These are phyloP conservation scores for Battus philenor DNA, from an alignment of 1,140 invertebrate species.

Conservation along the genomic window DNA sequence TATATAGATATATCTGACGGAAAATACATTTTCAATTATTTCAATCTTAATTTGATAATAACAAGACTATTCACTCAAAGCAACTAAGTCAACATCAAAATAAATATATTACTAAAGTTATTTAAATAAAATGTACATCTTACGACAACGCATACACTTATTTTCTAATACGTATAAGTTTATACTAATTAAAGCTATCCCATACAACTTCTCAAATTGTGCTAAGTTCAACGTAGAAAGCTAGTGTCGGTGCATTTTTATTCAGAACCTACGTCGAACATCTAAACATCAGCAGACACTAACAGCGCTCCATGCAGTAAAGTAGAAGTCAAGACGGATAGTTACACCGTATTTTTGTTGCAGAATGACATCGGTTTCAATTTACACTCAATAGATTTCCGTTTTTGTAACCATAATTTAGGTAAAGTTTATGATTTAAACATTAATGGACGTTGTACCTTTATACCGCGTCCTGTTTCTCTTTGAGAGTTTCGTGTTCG, in stretches of 20 bases:
- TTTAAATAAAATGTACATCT: too few species aligned
- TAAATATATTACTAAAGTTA: not conserved
- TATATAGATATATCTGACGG: too few species aligned
- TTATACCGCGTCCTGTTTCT: too few species aligned
- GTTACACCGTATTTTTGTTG: too few species aligned
- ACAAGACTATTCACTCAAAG: not conserved
- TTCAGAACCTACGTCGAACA: conserved; percentile 5
- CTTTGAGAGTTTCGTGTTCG: not conserved
- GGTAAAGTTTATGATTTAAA: too few species aligned
- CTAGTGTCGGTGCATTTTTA: conserved; percentile 28
- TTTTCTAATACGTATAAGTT: conserved; percentile 38
- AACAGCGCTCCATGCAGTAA: too few species aligned
- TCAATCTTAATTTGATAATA: conserved; percentile 1
- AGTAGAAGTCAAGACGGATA: too few species aligned
- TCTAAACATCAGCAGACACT: conserved; percentile 1
- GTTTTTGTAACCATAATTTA: too few species aligned
- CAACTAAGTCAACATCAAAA: not conserved
- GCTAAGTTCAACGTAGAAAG: conserved; percentile 50
- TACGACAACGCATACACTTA: not conserved
- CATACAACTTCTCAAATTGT: conserved; percentile 65
- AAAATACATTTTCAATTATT: too few species aligned
- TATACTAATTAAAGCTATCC: conserved; percentile 71
- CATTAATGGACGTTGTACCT: too few species aligned
- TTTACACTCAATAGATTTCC: too few species aligned
- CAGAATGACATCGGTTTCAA: too few species aligned